Percentiles rank a stretch among this genome's conserved stretches.
Evolutionary conservation across 2,888 invertebrate genomes (phyloP).

Genomic region (Drosophila lutescens): DNA sequence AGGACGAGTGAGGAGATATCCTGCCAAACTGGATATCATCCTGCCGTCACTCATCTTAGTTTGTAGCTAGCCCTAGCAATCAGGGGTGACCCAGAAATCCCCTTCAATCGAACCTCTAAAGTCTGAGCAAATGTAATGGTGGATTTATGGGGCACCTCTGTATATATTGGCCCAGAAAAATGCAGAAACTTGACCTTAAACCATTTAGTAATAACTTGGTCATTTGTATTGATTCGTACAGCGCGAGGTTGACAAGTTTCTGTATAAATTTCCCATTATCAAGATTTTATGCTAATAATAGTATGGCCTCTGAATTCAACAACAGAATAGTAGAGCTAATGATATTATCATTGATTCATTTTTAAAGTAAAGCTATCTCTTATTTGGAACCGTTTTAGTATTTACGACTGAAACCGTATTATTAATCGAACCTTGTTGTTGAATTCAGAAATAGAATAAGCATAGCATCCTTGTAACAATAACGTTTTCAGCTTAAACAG

Average conservation of each 20-base stretch:
- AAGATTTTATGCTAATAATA: no score
- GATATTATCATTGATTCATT: background rate
- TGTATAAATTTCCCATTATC: no score
- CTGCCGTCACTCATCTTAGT: constrained; percentile 6
- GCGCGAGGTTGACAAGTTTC: no score
- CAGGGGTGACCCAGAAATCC: background rate
- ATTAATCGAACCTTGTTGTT: background rate
- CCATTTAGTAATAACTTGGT: no score
- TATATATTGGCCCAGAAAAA: no score
- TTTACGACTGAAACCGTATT: no score
- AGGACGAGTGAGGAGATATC: background rate
- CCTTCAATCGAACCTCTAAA: background rate
- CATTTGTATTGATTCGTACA: no score
- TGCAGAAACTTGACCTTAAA: no score
- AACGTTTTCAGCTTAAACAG: background rate
- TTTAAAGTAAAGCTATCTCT: background rate
- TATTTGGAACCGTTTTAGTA: background rate
- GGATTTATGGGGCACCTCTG: no score
- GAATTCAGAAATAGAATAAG: background rate
- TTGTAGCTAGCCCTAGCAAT: background rate
- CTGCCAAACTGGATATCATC: background rate
- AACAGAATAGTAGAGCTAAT: background rate
- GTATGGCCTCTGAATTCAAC: no score
- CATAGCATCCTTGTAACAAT: background rate
- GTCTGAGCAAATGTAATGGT: background rate